These are phyloP conservation scores for Chloropsis cyanopogon DNA, from an alignment of 2,113 vertebrate species.

Conservation along the genomic window DNA sequence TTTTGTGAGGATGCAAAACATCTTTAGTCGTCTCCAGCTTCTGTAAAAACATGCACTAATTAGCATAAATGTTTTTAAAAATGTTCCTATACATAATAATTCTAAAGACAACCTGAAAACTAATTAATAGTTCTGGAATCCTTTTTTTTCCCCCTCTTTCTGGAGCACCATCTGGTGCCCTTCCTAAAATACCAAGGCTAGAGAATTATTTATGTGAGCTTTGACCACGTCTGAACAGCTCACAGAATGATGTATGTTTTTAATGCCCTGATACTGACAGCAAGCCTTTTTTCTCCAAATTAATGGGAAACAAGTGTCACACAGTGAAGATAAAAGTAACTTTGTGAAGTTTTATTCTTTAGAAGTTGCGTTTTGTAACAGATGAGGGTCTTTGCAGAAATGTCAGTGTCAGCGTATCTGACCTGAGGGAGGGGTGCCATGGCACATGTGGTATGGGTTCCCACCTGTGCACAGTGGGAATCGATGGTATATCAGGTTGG, in stretches of 20 bases:
- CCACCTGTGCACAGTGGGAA: rapidly evolving
- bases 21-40: background rate
- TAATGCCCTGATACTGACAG: constrained; percentile 35
- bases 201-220: constrained; percentile 49
- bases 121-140: background rate
- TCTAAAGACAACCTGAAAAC: background rate
- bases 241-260: constrained; percentile 43
- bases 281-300: constrained; percentile 40
- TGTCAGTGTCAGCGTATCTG: background rate
- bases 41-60: background rate
- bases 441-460: rapidly evolving
- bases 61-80: background rate
- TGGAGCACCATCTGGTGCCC: constrained; percentile 36
- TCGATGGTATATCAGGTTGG: background rate
- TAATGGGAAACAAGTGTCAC: constrained; percentile 29
- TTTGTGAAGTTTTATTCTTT: constrained; percentile 23
- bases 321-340: constrained; percentile 38
- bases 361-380: background rate
- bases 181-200: constrained; percentile 33
- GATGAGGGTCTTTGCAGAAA: background rate
- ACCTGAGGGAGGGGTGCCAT: background rate
- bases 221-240: constrained; percentile 31
- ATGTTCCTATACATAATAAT: background rate
- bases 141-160: background rate
- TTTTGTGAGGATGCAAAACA: background rate